phyloP scores from a whole-genome alignment of 2,797 vertebrate species.

The Mus minutoides region DNA sequence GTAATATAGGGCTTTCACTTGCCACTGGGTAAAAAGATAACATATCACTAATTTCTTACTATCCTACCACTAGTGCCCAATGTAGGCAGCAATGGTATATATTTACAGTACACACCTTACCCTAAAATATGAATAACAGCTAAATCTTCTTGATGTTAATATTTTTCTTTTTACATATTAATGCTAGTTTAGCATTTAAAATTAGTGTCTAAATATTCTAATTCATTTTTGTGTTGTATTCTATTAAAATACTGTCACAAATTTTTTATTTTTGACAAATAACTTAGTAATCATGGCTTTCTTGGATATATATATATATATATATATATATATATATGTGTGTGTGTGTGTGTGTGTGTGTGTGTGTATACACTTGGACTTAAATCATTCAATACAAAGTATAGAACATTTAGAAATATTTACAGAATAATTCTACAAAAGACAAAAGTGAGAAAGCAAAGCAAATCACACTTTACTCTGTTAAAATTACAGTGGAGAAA shows the following conservation, averaged over 20 bases:
- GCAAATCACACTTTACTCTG: not conserved
- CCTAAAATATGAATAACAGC: not conserved
- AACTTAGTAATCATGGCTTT: not conserved
- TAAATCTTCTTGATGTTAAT: not conserved
- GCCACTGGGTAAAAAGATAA: not conserved
- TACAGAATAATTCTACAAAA: slow-evolving; percentile 22
- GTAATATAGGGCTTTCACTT: not conserved
- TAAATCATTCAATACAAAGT: not conserved
- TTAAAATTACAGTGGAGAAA: slow-evolving; percentile 22
- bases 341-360: too few species aligned
- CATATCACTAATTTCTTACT: not conserved
- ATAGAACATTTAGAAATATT: not conserved
- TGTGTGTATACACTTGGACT: too few species aligned
- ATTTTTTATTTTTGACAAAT: not conserved
- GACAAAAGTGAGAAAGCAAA: slow-evolving; percentile 9
- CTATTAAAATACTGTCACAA: slow-evolving; percentile 11
- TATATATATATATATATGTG: not conserved
- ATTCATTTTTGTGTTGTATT: not conserved
- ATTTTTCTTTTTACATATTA: not conserved
- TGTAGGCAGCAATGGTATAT: not conserved
- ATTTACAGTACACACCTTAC: not conserved
- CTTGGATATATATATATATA: not conserved
- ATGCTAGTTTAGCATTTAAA: slow-evolving; percentile 49
- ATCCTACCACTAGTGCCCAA: not conserved
- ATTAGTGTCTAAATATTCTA: slow-evolving; percentile 7